Evolutionary conservation across 2,888 invertebrate species (phyloP).

Genomic region (Cartodere bifasciata): DNA sequence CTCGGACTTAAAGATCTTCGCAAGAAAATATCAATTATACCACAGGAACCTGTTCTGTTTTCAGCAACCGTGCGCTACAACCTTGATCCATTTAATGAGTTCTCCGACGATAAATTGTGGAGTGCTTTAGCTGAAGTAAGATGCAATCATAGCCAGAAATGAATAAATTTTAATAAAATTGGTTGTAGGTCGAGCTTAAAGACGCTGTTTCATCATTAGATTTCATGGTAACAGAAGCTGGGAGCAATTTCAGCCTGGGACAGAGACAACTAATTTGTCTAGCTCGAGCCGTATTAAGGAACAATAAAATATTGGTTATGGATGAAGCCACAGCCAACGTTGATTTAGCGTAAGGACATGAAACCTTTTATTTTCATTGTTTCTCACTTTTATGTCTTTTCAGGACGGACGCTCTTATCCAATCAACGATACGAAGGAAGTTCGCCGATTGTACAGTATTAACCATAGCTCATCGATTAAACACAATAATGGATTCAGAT

Average conservation of each 20-base stretch:
- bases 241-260: conserved; percentile 74
- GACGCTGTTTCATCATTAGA: conserved; percentile 50
- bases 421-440: conserved; percentile 65
- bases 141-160: not conserved
- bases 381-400: conserved; percentile 18
- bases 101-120: conserved; percentile 65
- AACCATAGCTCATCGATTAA: no score
- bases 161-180: not conserved
- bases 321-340: conserved; percentile 12
- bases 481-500: conserved; percentile 89
- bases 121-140: conserved; percentile 53
- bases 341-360: conserved; percentile 7
- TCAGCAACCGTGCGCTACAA: conserved; percentile 74
- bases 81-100: conserved; percentile 70
- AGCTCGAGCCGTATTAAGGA: conserved; percentile 9
- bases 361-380: no score
- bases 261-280: conserved; percentile 40
- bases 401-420: conserved; percentile 74
- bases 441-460: conserved; percentile 74
- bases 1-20: conserved; percentile 68
- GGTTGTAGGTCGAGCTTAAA: conserved; percentile 58
- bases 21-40: conserved; percentile 78
- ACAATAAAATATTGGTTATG: conserved; percentile 10
- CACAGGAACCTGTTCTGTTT: conserved; percentile 83
- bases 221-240: conserved; percentile 57